These are phyloP conservation scores for Dorcus hopei DNA, from an alignment of 2,888 invertebrate genomes.

Conservation along the genomic window DNA sequence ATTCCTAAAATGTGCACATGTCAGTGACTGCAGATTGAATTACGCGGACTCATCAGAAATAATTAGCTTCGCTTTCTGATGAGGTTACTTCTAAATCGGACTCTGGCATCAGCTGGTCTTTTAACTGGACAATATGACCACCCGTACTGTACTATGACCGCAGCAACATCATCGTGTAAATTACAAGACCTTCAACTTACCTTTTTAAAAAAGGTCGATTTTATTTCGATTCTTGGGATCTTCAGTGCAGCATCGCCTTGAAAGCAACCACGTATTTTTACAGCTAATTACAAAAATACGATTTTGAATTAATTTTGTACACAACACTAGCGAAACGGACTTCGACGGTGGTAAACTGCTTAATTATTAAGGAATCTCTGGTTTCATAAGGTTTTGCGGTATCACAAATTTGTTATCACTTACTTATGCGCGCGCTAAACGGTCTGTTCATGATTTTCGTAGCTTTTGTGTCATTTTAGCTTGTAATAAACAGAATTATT, in stretches of 20 bases:
- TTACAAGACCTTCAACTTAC: slow-evolving; percentile 2
- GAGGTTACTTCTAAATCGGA: neutral
- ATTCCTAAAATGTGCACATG: neutral
- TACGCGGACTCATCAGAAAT: neutral
- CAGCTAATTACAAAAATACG: slow-evolving; percentile 8
- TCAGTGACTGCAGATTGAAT: neutral
- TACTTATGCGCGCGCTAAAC: slow-evolving; percentile 3
- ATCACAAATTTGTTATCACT: slow-evolving; percentile 19
- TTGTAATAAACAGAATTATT: slow-evolving; percentile 45
- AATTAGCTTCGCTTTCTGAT: neutral
- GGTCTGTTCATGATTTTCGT: slow-evolving; percentile 8
- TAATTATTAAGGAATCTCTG: slow-evolving; percentile 1
- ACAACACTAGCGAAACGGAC: slow-evolving; percentile 3
- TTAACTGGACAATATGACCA: neutral
- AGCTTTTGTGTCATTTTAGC: slow-evolving; percentile 26
- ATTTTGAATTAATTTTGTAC: slow-evolving; percentile 4
- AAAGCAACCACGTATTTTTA: neutral
- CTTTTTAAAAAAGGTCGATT: neutral
- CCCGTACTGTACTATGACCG: neutral
- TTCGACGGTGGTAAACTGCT: neutral
- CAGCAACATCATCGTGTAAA: neutral
- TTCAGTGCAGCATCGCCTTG: slow-evolving; percentile 2
- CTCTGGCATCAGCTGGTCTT: slow-evolving; percentile 8
- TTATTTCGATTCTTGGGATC: neutral
- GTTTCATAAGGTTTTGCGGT: slow-evolving; percentile 3